Percentiles rank a stretch among this genome's conserved stretches.
Conservation (phyloP, 2,888 invertebrate species). For the Drosophila hamatofila region DNA sequence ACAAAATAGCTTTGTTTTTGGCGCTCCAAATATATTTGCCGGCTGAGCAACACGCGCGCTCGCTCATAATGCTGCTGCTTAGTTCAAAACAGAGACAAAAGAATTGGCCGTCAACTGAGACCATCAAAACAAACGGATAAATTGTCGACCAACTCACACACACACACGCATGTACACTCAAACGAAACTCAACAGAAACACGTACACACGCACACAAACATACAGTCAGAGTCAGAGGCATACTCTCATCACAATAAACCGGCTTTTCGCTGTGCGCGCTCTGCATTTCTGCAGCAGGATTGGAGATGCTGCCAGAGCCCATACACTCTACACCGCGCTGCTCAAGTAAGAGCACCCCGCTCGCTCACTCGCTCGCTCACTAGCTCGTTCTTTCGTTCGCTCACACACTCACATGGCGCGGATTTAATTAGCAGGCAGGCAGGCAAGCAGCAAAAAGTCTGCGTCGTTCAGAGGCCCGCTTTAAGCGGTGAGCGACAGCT, state of each 20-base stretch:
- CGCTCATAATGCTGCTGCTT: conserved; percentile 32
- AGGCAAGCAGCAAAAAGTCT: conserved; percentile 42
- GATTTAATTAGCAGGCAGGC: conserved; percentile 64
- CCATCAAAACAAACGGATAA: conserved; percentile 59
- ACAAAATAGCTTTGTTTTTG: conserved; percentile 33
- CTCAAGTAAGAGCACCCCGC: conserved; percentile 63
- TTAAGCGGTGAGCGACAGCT: conserved; percentile 52
- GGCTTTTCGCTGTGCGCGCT: conserved; percentile 77
- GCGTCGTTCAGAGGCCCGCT: conserved; percentile 55
- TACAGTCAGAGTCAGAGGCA: conserved; percentile 29
- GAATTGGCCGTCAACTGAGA: conserved; percentile 57
- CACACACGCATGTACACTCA: conserved; percentile 12
- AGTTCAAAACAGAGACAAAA: conserved; percentile 65
- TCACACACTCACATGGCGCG: conserved; percentile 35
- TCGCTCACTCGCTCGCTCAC: conserved; percentile 18
- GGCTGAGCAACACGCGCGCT: conserved; percentile 36
- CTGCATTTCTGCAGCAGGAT: conserved; percentile 78
- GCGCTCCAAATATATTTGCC: conserved; percentile 56
- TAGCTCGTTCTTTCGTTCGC: neutral
- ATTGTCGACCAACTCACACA: conserved; percentile 47
- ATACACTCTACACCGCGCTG: conserved; percentile 31
- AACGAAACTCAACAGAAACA: conserved; percentile 24
- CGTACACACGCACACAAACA: conserved; percentile 12
- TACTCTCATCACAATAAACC: conserved; percentile 64
- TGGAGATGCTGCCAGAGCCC: conserved; percentile 70